Evolutionary conservation across 2,797 vertebrate species (phyloP).

Genomic region (Trachurus trachurus): DNA sequence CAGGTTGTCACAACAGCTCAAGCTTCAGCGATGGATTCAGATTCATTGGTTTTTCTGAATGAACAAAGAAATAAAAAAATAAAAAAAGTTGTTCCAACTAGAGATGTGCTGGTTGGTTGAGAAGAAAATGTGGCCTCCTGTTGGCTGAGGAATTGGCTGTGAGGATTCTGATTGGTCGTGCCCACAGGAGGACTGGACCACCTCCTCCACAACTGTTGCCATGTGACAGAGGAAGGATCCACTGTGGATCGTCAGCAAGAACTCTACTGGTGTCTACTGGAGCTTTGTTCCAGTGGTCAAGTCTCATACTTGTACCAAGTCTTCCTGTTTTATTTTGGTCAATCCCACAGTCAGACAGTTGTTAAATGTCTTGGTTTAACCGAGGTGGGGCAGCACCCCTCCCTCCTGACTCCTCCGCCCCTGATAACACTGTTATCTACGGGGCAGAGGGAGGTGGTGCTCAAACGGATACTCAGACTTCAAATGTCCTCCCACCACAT

Average conservation of each 20-base stretch:
- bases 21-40: not conserved
- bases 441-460: constrained; percentile 35
- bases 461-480: constrained; percentile 33
- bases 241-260: not conserved
- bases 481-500: not conserved
- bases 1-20: not conserved
- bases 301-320: not conserved
- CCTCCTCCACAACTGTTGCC: constrained; percentile 14
- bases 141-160: constrained; percentile 27
- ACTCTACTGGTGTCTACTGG: not conserved
- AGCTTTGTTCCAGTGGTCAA: not conserved
- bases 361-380: not conserved
- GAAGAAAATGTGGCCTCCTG: constrained; percentile 7
- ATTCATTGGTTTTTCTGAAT: constrained; percentile 1
- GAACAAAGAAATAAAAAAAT: not conserved
- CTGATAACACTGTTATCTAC: constrained; percentile 62
- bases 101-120: not conserved
- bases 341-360: not conserved
- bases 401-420: constrained; percentile 43
- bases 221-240: constrained; percentile 13
- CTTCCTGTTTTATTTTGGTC: not conserved
- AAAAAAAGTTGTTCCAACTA: not conserved
- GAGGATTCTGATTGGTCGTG: not conserved
- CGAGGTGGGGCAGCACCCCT: constrained; percentile 4
- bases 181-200: not conserved